Evolutionary conservation across 2,797 vertebrate genomes (phyloP).

Genomic region (Pterois miles): DNA sequence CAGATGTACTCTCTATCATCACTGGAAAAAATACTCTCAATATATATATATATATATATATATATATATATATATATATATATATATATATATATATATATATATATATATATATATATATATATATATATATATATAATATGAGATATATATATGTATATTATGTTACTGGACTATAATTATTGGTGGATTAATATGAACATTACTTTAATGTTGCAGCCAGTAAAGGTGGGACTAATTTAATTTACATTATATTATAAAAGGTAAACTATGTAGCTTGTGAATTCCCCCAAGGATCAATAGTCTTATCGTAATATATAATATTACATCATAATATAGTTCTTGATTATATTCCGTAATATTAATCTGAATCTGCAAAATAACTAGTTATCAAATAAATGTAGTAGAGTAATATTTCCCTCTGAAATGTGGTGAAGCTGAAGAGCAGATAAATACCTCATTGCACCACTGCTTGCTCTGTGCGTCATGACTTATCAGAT

Average conservation of each 20-base stretch:
- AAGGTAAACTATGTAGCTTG: neutral
- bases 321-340: neutral
- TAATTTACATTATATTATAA: neutral
- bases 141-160: too few relatives aligned
- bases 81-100: too few relatives aligned
- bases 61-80: too few relatives aligned
- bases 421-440: neutral
- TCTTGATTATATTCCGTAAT: neutral
- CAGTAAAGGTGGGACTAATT: neutral
- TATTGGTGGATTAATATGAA: neutral
- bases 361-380: neutral
- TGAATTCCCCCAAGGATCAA: neutral
- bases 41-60: too few relatives aligned
- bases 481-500: neutral
- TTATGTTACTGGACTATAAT: neutral
- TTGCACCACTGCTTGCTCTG: neutral
- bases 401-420: neutral
- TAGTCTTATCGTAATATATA: neutral
- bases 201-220: neutral
- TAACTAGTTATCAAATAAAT: neutral
- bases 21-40: neutral
- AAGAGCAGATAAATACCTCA: neutral
- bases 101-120: too few relatives aligned
- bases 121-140: too few relatives aligned
- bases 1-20: neutral